Evolutionary conservation across 2,797 vertebrate genomes (phyloP).

Genomic region (Sebastes vulpes): DNA sequence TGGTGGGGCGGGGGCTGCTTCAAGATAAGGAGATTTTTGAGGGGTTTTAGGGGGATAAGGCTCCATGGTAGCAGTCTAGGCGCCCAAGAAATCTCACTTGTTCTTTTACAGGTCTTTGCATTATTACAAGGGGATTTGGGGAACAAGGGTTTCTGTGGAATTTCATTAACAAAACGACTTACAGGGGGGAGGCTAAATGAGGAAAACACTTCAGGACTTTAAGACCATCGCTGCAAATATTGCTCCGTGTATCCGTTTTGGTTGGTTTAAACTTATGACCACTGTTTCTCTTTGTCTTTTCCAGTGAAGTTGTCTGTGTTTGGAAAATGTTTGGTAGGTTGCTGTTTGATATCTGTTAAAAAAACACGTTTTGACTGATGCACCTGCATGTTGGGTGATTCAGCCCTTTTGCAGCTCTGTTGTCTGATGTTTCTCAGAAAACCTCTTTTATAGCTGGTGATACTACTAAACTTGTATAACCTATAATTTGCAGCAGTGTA

Average conservation of each 20-base stretch:
- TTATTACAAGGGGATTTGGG: constrained; percentile 44
- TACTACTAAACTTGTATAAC: background rate
- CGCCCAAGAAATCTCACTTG: constrained; percentile 41
- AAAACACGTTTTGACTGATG: background rate
- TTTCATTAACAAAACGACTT: constrained; percentile 35
- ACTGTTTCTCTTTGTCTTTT: background rate
- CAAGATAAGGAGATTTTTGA: constrained; percentile 64
- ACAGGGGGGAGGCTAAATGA: background rate
- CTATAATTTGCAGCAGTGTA: background rate
- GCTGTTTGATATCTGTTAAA: background rate
- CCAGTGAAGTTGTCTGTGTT: background rate
- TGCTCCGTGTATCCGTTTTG: background rate
- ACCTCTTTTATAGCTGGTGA: background rate
- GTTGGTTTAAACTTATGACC: background rate
- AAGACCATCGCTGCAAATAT: background rate
- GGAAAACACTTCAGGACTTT: constrained; percentile 5
- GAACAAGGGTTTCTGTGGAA: constrained; percentile 26
- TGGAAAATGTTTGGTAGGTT: background rate
- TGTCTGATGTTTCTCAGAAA: background rate
- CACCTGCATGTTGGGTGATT: background rate
- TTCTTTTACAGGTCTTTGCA: constrained; percentile 30
- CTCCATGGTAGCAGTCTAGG: constrained; percentile 49
- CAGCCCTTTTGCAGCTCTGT: background rate
- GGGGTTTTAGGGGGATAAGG: constrained; percentile 54
- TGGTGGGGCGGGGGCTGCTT: constrained; percentile 12